These are phyloP conservation scores for Gallinago stenura DNA, from an alignment of 2,797 vertebrate genomes.

Conservation along the genomic window DNA sequence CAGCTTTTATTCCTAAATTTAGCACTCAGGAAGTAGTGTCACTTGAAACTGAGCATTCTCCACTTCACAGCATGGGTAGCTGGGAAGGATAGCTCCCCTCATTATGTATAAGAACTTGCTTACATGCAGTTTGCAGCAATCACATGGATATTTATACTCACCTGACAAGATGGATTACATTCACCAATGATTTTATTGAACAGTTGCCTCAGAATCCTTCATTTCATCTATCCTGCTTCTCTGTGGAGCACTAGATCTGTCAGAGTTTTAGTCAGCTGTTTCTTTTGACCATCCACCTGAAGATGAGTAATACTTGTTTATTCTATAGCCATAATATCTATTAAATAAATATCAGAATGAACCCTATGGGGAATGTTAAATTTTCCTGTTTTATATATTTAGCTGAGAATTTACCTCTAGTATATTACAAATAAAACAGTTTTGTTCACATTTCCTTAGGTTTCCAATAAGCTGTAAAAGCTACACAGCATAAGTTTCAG, in stretches of 20 bases:
- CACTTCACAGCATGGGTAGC: neutral
- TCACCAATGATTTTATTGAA: neutral
- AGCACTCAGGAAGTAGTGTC: neutral
- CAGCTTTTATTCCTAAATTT: neutral
- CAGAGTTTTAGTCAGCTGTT: neutral
- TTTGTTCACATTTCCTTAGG: neutral
- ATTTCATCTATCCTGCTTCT: neutral
- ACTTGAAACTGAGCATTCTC: neutral
- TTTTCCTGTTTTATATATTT: neutral
- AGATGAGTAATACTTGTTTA: neutral
- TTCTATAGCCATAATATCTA: neutral
- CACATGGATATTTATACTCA: neutral
- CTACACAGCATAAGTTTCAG: neutral
- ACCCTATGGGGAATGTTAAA: neutral
- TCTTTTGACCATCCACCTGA: neutral
- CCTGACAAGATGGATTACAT: neutral
- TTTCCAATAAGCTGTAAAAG: neutral
- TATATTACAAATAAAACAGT: neutral
- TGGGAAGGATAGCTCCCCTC: neutral
- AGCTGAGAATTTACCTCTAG: neutral
- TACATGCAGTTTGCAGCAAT: neutral
- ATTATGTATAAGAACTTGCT: neutral
- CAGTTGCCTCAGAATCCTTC: neutral
- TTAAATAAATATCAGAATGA: neutral
- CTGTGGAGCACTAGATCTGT: neutral